Base-by-base conservation (phyloP, 2,888 invertebrate species). In the Deroplatys truncata region DNA sequence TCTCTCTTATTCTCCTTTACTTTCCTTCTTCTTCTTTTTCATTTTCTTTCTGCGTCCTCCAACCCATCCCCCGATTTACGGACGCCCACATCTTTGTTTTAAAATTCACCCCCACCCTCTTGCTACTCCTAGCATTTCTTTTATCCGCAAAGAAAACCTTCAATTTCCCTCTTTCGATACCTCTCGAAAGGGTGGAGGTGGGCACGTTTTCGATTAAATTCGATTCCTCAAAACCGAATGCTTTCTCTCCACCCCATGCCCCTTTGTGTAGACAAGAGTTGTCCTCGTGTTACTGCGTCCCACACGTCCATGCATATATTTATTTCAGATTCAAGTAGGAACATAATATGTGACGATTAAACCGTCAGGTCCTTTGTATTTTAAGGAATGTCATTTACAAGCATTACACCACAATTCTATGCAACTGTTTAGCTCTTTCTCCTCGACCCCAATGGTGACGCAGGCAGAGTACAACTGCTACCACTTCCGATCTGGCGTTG, bases 181-280 rank as follows among this genome's bases (percentile, higher is more conserved):
- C 43, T 72, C 56, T 82, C 87, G 87, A 87, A 87, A 87, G 87
- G 28, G 35, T 29, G 28, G 20, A 16, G 35, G 29, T 72, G 29
- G 82, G 35, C 31, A 87, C 83, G 83, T 89, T 89, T 89, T 86
- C 84, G 89, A 89, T 89, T 89, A 89, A 86, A 89, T 89, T 89
- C 86, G 87, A 87, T 86, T 87, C 89, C 87, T 89, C 86, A 82
- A 86, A 84, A 86, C 49, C 29, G 84, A 89, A 89, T 85, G 49
- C 82, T 29, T 85, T 85, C 72, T 28, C n/a, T 28, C 29, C 25
- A 31, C 31, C 31, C 84, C 84, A 84, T 84, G 20, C 8, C 84
- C 31, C 84, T 84, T 84, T 72, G 56, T 72, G 56, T 72, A 72
- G 56, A 72, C 56, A 72, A 20, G 9, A 72, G 56, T 25, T 72